A percentile compares a stretch with the other conserved stretches of the same genome.
These are phyloP conservation scores for Corythoichthys intestinalis DNA, from an alignment of 2,113 vertebrate species.

Conservation along the genomic window DNA sequence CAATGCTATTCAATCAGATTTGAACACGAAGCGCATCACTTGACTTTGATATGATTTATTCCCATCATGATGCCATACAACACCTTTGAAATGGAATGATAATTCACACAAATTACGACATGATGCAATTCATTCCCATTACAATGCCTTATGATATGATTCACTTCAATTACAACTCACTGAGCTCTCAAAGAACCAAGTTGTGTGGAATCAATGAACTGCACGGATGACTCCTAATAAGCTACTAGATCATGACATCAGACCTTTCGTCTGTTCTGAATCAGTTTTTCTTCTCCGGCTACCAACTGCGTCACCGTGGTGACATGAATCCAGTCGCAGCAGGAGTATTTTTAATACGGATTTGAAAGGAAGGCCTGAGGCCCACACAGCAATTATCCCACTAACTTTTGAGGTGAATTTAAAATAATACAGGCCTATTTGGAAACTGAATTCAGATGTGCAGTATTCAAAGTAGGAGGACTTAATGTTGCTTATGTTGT, in stretches of 20 bases:
- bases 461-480: background rate
- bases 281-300: too few relatives aligned
- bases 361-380: too few relatives aligned
- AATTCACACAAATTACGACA: background rate
- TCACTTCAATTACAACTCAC: background rate
- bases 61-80: background rate
- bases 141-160: background rate
- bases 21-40: background rate
- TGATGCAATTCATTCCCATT: background rate
- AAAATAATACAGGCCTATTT: too few relatives aligned
- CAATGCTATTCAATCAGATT: background rate
- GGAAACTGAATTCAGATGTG: too few relatives aligned
- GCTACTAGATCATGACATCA: background rate
- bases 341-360: too few relatives aligned
- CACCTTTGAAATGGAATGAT: background rate
- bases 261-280: background rate
- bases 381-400: too few relatives aligned
- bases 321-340: too few relatives aligned
- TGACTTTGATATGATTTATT: background rate
- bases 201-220: too few relatives aligned
- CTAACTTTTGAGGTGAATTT: too few relatives aligned
- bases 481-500: background rate
- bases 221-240: too few relatives aligned
- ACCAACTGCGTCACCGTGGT: too few relatives aligned
- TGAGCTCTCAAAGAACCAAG: too few relatives aligned